A percentile compares a stretch with the other conserved stretches of the same genome.
Evolutionary conservation across 2,797 vertebrate species (phyloP).

Genomic region (Ptychadena robeensis): DNA sequence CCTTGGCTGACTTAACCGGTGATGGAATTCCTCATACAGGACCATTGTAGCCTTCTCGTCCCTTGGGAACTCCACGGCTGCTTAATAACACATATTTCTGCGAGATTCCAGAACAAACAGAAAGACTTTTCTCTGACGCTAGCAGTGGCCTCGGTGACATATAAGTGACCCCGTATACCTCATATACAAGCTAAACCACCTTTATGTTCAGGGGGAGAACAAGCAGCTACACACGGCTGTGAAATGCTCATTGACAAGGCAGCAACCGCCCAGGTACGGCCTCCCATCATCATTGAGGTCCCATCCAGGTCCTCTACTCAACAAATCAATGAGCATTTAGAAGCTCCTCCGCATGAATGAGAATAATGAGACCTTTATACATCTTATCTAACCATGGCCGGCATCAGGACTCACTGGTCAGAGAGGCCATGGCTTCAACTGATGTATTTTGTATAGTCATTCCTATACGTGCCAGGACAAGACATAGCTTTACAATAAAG

Average conservation of each 20-base stretch:
- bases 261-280: neutral
- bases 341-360: neutral
- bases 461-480: neutral
- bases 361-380: slow-evolving; percentile 37
- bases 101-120: neutral
- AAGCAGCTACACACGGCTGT: slow-evolving; percentile 23
- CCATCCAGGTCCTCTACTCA: neutral
- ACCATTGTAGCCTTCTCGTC: neutral
- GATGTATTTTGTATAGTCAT: neutral
- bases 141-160: neutral
- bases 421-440: neutral
- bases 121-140: neutral
- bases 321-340: slow-evolving; percentile 25
- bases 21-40: neutral
- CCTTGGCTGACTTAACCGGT: neutral
- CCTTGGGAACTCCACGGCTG: neutral
- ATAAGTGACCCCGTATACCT: neutral
- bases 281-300: slow-evolving; percentile 22
- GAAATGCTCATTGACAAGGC: slow-evolving; percentile 22
- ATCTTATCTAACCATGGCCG: neutral
- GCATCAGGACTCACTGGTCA: neutral
- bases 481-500: neutral
- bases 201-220: slow-evolving; percentile 6
- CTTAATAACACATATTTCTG: neutral
- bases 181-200: neutral